Evolutionary conservation across 2,888 invertebrate species (phyloP), one percentile per base, ranked within the genome.

Genomic region (Macrophya annulata): DNA sequence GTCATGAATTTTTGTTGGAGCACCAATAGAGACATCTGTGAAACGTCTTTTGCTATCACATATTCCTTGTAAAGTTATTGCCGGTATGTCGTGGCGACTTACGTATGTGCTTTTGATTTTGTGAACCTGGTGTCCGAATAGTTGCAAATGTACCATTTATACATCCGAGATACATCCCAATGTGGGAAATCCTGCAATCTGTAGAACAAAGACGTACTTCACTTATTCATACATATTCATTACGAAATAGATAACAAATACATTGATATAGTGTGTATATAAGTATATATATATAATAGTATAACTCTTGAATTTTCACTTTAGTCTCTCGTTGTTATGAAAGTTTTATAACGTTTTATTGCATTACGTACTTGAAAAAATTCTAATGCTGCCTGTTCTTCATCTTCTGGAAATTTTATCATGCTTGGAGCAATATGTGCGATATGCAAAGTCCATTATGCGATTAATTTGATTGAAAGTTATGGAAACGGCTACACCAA

Each of bases 81-180:
- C 85, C 4, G 85, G 85, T n/a, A 84, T 9, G 31, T 88, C 87
- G 62, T 88, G 86, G 74, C 91, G 87, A 84, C 92, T 92, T 4
- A 89, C 87, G 86, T 91, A 92, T 5, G 90, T 92, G 2, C 87
- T 90, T 86, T 89, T 89, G 6, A 90, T 88, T 90, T 92, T 92
- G 65, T 89, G 86, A 12, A 86, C 89, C 89, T 51, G 91, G 90
- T 65, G 89, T 90, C 74, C 88, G 86, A 15, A 91, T 90, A 4
- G 84, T 79, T 15, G 87, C 86, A 40, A 85, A 85, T 0, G 81
- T 79, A 5, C 88, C 88, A 79, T 87, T 87, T 10, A n/a, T n/a
- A n/a, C n/a, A n/a, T n/a, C n/a, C n/a, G n/a, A n/a, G n/a, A 87
- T 86, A 43, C 85, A 85, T 21, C 87, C 86, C 17, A 87, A 83